phyloP scores from a whole-genome alignment of 2,797 vertebrate genomes.

The Micromesistius poutassou region DNA sequence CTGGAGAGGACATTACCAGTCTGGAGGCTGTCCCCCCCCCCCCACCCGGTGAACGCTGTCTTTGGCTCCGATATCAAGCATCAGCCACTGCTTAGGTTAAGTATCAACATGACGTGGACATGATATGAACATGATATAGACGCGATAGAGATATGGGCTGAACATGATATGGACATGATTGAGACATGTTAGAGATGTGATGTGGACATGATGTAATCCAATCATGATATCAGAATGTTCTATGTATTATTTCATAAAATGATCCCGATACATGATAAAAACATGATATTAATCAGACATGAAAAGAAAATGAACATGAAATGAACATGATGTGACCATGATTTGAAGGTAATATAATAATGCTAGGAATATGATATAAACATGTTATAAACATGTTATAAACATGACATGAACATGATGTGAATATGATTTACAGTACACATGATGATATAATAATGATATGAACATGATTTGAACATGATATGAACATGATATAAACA shows the following conservation, averaged over 20 bases:
- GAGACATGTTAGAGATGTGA: neutral
- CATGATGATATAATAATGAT: neutral
- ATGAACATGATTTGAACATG: no score
- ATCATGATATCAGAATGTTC: neutral
- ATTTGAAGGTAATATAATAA: neutral
- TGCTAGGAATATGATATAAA: neutral
- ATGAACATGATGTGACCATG: neutral
- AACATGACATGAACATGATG: neutral
- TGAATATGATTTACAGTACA: neutral
- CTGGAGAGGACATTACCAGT: no score
- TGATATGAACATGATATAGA: neutral
- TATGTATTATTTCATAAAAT: no score
- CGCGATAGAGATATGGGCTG: neutral
- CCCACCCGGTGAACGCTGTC: no score
- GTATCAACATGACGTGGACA: neutral
- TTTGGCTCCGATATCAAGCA: no score
- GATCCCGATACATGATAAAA: neutral
- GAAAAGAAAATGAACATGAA: no score
- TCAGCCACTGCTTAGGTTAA: no score
- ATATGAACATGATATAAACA: neutral
- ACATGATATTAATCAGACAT: no score
- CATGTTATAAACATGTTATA: neutral
- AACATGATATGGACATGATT: neutral
- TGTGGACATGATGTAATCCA: neutral
- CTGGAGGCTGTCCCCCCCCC: no score